Evolutionary conservation across 2,797 vertebrate species (phyloP).

Genomic region (Hemitrygon akajei): DNA sequence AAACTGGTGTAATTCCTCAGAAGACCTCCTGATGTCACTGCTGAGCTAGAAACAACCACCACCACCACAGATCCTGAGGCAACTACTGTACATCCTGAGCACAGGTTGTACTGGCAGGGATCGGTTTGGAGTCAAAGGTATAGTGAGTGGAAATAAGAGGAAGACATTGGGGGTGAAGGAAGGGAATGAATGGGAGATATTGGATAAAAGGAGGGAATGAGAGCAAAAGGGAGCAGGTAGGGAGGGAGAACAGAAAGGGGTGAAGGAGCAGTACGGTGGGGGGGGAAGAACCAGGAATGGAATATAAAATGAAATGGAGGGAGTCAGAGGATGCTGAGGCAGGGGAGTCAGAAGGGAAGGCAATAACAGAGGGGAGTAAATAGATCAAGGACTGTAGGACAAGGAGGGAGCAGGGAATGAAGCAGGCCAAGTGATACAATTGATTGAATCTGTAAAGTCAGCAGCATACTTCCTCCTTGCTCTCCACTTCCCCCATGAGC

Average conservation of each 20-base stretch:
- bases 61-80: no score
- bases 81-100: no score
- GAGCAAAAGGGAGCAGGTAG: not conserved
- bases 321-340: accelerated
- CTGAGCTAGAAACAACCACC: not conserved
- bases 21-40: not conserved
- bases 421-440: not conserved
- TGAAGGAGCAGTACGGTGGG: no score
- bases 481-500: not conserved
- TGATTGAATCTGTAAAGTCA: not conserved
- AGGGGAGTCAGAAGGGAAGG: not conserved
- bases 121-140: not conserved
- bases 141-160: not conserved
- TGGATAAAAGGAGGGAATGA: not conserved
- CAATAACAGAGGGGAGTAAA: not conserved
- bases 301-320: not conserved
- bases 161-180: not conserved
- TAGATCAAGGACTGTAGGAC: not conserved
- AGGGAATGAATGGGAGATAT: not conserved
- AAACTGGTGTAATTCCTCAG: not conserved
- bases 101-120: no score
- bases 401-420: no score
- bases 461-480: not conserved
- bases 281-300: no score
- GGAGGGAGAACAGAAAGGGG: not conserved